phyloP scores from a whole-genome alignment of 2,113 vertebrate species.

The Tichodroma muraria region DNA sequence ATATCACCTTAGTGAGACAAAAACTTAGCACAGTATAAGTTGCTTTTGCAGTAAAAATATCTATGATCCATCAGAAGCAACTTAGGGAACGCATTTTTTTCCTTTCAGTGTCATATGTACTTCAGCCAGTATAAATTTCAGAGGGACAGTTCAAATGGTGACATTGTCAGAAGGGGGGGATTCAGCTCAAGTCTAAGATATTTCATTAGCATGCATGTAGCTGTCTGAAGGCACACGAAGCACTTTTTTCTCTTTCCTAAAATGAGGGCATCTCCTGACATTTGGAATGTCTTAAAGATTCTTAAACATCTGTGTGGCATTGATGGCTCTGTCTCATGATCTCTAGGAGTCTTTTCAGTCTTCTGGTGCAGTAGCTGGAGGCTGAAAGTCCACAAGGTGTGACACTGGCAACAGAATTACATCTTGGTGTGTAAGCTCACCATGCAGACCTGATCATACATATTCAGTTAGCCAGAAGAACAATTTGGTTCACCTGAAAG shows the following conservation, averaged over 20 bases:
- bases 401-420: not conserved
- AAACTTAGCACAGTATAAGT: not conserved
- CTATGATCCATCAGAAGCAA: not conserved
- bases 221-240: not conserved
- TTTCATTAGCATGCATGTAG: not conserved
- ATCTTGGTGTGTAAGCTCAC: not conserved
- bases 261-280: not conserved
- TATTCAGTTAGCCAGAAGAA: not conserved
- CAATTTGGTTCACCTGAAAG: not conserved
- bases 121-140: not conserved
- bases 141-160: not conserved
- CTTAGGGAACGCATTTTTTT: not conserved
- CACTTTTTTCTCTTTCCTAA: not conserved
- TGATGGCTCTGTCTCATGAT: not conserved
- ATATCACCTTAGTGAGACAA: not conserved
- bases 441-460: not conserved
- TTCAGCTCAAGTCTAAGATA: not conserved
- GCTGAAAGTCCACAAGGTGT: not conserved
- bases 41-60: not conserved
- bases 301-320: not conserved
- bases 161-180: not conserved
- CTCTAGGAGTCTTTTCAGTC: not conserved
- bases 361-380: not conserved
- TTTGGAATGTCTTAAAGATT: not conserved
- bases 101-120: not conserved